Percentiles rank a stretch among this genome's conserved stretches.
phyloP scores from a whole-genome alignment of 2,888 invertebrate genomes.

The Uropetala carovei region DNA sequence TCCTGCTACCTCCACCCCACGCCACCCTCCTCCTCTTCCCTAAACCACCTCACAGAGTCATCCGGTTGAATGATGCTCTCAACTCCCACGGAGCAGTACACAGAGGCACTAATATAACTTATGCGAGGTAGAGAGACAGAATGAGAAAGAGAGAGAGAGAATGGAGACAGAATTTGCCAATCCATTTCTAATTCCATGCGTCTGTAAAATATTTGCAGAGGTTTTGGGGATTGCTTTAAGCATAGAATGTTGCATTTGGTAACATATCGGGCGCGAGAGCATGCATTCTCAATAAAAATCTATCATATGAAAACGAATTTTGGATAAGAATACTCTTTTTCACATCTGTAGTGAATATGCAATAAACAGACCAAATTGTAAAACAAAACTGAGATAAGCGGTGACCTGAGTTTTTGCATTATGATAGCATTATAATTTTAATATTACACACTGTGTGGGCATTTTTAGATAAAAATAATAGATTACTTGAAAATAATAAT shows the following conservation, averaged over 20 bases:
- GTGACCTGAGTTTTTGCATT: too few species aligned
- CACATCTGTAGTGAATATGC: too few species aligned
- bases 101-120: conserved; percentile 54
- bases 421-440: too few species aligned
- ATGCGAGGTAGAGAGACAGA: neutral
- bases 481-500: neutral
- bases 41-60: conserved; percentile 59
- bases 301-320: neutral
- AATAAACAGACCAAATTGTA: too few species aligned
- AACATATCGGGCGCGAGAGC: neutral
- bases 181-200: conserved; percentile 50
- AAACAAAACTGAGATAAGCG: too few species aligned
- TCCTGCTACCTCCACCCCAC: neutral
- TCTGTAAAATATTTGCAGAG: conserved; percentile 5
- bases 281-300: neutral
- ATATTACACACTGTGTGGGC: too few species aligned
- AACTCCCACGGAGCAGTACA: conserved; percentile 30
- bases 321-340: too few species aligned
- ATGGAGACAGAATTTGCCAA: conserved; percentile 32
- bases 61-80: conserved; percentile 30
- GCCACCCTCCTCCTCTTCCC: conserved; percentile 15
- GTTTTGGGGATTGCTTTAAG: neutral
- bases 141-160: neutral
- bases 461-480: neutral
- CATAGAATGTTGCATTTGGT: neutral